These are phyloP conservation scores for Pocillopora verrucosa DNA, from an alignment of 64 coral and sea anemone species.

Conservation along the genomic window DNA sequence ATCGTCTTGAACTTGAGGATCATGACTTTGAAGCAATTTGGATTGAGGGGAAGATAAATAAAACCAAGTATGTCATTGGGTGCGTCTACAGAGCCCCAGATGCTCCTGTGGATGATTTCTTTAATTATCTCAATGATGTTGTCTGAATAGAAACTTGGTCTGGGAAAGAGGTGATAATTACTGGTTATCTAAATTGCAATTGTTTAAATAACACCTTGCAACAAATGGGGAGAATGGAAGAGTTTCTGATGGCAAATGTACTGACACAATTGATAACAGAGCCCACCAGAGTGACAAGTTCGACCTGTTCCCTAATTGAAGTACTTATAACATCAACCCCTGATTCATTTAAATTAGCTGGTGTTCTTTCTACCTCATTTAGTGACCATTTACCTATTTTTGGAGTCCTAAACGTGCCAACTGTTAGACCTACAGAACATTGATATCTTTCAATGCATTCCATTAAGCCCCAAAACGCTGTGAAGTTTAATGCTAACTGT, in stretches of 20 bases:
- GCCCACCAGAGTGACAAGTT: constrained; percentile 40
- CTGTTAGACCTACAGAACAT: constrained; percentile 16
- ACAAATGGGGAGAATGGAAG: constrained; percentile 45
- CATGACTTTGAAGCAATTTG: constrained; percentile 16
- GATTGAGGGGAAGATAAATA: constrained; percentile 4
- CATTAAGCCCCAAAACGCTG: not conserved
- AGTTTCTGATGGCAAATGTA: constrained; percentile 27
- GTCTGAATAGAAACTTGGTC: constrained; percentile 1
- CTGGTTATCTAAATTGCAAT: constrained; percentile 43
- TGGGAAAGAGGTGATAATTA: constrained; percentile 30
- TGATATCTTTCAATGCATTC: not conserved
- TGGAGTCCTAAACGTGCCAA: not conserved
- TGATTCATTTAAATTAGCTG: not conserved
- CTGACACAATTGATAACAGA: constrained; percentile 16
- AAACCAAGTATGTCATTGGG: constrained; percentile 48
- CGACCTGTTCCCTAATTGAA: constrained; percentile 8
- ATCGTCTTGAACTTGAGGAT: constrained; percentile 9
- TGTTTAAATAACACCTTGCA: constrained; percentile 25
- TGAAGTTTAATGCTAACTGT: constrained; percentile 15
- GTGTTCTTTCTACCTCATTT: not conserved
- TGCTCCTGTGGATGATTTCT: constrained; percentile 8
- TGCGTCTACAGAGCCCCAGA: constrained; percentile 51
- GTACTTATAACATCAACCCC: constrained; percentile 27
- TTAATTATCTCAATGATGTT: constrained; percentile 67
- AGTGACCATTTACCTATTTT: constrained; percentile 32